Conservation (phyloP, 2,888 invertebrate species). For the Leucophenga montana region DNA sequence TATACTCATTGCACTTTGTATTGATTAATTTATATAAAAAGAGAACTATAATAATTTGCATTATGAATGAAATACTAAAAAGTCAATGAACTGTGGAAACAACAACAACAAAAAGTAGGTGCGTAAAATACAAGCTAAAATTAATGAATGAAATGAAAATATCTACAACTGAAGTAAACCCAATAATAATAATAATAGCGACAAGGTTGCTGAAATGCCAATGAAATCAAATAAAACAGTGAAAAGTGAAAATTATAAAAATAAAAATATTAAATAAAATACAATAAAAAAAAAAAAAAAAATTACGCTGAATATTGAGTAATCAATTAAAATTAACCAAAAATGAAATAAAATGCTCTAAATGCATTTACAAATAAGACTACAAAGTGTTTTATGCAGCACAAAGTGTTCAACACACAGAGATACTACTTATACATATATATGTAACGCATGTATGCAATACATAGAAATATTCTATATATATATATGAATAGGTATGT, state of each 20-base stretch:
- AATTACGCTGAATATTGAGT: slow-evolving; percentile 51
- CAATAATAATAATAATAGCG: not conserved
- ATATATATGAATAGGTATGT: not conserved
- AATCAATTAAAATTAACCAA: slow-evolving; percentile 67
- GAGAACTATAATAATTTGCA: not conserved
- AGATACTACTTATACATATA: not conserved
- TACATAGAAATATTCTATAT: not conserved
- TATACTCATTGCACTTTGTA: too few species aligned
- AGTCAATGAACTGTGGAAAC: not conserved
- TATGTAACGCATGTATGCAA: not conserved
- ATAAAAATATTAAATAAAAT: not conserved
- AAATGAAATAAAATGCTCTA: slow-evolving; percentile 53
- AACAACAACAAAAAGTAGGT: not conserved
- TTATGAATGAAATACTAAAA: not conserved
- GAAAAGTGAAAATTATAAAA: slow-evolving; percentile 23
- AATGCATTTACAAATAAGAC: slow-evolving; percentile 12
- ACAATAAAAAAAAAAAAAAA: slow-evolving; percentile 1
- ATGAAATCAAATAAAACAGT: not conserved
- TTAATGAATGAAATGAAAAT: not conserved
- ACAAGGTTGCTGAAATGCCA: too few species aligned
- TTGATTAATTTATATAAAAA: not conserved
- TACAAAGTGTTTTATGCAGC: not conserved
- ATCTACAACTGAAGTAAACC: not conserved
- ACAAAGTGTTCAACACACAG: not conserved
- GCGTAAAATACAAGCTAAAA: not conserved